Evolutionary conservation across 35 echinoderm and acorn worm species (phyloP).

Genomic region (Ptychodera flava): DNA sequence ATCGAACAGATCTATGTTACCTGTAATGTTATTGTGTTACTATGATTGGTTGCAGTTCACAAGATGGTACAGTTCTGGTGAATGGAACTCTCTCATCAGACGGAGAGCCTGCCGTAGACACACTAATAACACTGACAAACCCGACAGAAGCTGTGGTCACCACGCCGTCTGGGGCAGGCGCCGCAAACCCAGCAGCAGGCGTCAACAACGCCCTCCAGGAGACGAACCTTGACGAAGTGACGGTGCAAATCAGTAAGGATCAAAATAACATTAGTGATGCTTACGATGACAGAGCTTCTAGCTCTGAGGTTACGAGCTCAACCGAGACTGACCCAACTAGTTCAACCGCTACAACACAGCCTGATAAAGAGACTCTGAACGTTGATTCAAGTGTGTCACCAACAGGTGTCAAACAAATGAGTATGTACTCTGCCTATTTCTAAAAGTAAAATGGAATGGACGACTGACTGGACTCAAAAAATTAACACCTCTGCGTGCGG

Average conservation of each 20-base stretch:
- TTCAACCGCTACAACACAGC: background rate
- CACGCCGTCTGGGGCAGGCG: background rate
- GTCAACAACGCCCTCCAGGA: background rate
- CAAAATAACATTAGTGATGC: background rate
- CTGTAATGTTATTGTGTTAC: too few relatives aligned
- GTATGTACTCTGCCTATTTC: background rate
- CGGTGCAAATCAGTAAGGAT: background rate
- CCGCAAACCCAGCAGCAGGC: background rate
- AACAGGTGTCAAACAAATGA: background rate
- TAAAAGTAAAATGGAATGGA: too few relatives aligned
- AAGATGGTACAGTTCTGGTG: background rate
- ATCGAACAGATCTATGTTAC: too few relatives aligned
- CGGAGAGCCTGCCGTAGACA: background rate
- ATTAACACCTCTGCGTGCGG: too few relatives aligned
- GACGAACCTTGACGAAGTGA: background rate
- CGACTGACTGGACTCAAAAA: too few relatives aligned
- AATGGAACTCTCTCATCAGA: background rate
- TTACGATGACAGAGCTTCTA: background rate
- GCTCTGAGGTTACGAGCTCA: background rate
- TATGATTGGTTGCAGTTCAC: background rate
- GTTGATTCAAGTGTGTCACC: background rate
- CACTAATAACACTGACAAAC: background rate
- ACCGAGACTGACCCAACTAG: background rate
- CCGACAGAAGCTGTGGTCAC: background rate
- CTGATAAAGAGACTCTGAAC: background rate